Evolutionary conservation across 1,140 invertebrate genomes (phyloP).

Genomic region (Eciton burchellii): DNA sequence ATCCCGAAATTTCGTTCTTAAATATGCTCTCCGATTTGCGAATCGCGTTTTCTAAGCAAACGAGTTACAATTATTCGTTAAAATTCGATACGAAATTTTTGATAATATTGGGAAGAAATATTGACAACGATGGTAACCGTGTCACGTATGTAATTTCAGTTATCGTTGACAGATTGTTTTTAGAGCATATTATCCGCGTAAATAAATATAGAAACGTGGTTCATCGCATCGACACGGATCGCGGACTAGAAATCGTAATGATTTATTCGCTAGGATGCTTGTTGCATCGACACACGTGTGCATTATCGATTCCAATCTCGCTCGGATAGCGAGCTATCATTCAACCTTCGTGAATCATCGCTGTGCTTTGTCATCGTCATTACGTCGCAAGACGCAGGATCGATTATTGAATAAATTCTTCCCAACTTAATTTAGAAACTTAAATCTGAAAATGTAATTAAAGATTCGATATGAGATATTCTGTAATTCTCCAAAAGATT

Average conservation of each 20-base stretch:
- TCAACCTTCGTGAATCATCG: background rate
- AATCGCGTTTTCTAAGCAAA: background rate
- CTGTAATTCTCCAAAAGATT: no score
- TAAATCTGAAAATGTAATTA: no score
- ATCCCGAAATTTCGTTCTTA: conserved; percentile 7
- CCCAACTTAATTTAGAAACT: no score
- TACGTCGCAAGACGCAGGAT: background rate
- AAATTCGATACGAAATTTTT: conserved; percentile 56
- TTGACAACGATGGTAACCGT: conserved; percentile 1
- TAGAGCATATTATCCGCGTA: conserved; percentile 34
- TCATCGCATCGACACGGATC: background rate
- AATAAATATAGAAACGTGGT: conserved; percentile 58
- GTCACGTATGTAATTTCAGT: conserved; percentile 61
- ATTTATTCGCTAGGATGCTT: conserved; percentile 1
- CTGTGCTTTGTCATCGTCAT: background rate
- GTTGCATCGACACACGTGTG: background rate
- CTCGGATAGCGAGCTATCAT: background rate
- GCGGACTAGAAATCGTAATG: conserved; percentile 19
- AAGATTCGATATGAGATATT: no score
- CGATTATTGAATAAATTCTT: conserved; percentile 2
- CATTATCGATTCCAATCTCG: conserved; percentile 20
- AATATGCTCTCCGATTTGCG: conserved; percentile 10
- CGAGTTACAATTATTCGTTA: conserved; percentile 63
- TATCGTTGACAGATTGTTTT: conserved; percentile 65
- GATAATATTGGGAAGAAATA: conserved; percentile 22